These are phyloP conservation scores for Oenanthe oenanthe DNA, from an alignment of 2,113 vertebrate genomes.

Conservation along the genomic window DNA sequence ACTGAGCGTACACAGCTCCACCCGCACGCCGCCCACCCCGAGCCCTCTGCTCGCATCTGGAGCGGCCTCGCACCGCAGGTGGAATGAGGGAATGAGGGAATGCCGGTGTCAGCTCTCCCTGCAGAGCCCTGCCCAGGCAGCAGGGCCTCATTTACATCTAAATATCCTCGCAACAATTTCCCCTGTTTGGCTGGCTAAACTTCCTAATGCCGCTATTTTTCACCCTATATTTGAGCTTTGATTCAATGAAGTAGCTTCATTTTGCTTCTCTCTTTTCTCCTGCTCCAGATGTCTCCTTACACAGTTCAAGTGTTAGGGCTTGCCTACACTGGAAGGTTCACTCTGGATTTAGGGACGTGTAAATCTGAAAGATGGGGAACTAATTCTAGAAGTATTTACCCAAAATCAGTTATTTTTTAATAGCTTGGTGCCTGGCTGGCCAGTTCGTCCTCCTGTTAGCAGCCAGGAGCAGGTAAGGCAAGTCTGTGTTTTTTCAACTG, in stretches of 20 bases:
- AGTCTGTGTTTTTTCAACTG: not conserved
- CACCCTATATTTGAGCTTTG: not conserved
- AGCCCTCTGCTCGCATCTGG: not conserved
- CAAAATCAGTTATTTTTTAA: not conserved
- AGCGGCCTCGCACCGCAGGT: not conserved
- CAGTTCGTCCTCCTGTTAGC: not conserved
- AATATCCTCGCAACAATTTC: not conserved
- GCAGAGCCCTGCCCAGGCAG: not conserved
- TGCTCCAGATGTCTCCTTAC: not conserved
- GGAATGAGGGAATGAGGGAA: not conserved
- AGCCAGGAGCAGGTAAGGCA: not conserved
- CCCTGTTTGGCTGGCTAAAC: not conserved
- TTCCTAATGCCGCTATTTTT: not conserved
- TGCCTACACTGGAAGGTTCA: not conserved
- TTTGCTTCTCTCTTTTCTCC: not conserved
- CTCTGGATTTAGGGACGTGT: not conserved
- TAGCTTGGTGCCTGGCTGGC: accelerated
- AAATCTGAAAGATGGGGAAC: not conserved
- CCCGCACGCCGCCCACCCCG: not conserved
- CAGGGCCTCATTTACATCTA: not conserved
- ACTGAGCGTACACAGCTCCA: constrained; percentile 7
- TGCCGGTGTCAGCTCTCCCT: not conserved
- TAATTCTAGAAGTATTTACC: not conserved
- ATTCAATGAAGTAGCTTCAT: not conserved
- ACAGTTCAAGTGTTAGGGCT: not conserved